phyloP scores from a whole-genome alignment of 2,797 vertebrate species.

The Oophaga sylvatica region DNA sequence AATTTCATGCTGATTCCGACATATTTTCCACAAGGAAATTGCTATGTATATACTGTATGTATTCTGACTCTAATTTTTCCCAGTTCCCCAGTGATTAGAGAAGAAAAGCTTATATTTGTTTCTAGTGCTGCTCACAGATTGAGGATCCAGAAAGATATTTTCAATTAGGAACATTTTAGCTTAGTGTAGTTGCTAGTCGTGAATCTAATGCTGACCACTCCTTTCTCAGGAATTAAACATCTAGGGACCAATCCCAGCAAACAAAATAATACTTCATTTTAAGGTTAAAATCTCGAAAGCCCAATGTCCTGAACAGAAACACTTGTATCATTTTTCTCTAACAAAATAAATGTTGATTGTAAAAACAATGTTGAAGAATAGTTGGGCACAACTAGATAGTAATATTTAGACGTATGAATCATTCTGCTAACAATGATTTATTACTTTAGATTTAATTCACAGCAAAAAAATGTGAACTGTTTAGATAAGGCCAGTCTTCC shows the following conservation, averaged over 20 bases:
- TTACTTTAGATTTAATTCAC: conserved; percentile 61
- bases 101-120: too few relatives aligned
- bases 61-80: too few relatives aligned
- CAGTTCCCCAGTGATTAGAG: too few relatives aligned
- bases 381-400: background rate
- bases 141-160: too few relatives aligned
- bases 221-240: too few relatives aligned
- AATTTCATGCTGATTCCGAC: too few relatives aligned
- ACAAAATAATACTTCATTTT: background rate
- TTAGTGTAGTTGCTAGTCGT: too few relatives aligned
- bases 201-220: too few relatives aligned
- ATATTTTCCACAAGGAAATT: too few relatives aligned
- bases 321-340: background rate
- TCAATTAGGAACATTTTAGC: too few relatives aligned
- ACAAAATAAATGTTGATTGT: conserved; percentile 31
- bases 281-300: background rate
- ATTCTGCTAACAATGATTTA: conserved; percentile 34
- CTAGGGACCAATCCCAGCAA: background rate
- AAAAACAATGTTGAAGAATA: conserved; percentile 17
- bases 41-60: too few relatives aligned
- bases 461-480: conserved; percentile 58
- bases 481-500: conserved; percentile 61
- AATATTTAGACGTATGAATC: conserved; percentile 37
- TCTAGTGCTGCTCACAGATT: too few relatives aligned
- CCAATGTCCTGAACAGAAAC: background rate